Base-by-base conservation (phyloP, 2,888 invertebrate species). In the Aradus depressus region DNA sequence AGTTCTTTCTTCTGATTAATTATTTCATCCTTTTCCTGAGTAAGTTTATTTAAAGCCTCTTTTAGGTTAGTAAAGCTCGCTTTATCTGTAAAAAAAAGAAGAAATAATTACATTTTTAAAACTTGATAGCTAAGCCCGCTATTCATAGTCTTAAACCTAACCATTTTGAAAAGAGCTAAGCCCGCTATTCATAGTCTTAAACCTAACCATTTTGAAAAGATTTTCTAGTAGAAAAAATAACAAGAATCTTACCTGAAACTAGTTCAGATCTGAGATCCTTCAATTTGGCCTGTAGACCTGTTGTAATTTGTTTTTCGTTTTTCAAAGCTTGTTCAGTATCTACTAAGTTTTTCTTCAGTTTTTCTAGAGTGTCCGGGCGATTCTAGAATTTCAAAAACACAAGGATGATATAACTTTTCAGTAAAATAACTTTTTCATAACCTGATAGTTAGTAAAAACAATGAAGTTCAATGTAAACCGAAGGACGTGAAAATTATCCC, bases 261-360 rank as follows among this genome's bases (percentile, higher is more conserved):
- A 85, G 68, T 58, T 80, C 81, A 26, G 73, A 67, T 62, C 87
- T 79, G 14, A 91, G 66, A 62, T 90, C 89, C 60, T 83, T 82
- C 39, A 90, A 64, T 66, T 86, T 88, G 28, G 77, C 79, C 62
- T 85, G 86, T 10, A 84, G 75, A 3, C 83, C 81, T 60, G 77
- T 74, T 1, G 83, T 78, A 0, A 84, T 80, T 62, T 85, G 82
- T 58, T 82, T 77, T 63, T 86, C 84, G 57, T 85, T 85, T 2
- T 74, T 67, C 3, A 88, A 67, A 1, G 79, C 76, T 60, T 84
- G 84, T 60, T 89, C 90, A 63, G 86, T 88, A 59, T 92, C 91
- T 19, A 85, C 84, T 23, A 93, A 70, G 67, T 92, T 90, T 61
- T 87, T 90, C 67, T 86, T 88, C 60, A 92, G 66, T 63, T 86